phyloP scores from a whole-genome alignment of 53 echinoderm and acorn worm species.

The Holothuria scabra region DNA sequence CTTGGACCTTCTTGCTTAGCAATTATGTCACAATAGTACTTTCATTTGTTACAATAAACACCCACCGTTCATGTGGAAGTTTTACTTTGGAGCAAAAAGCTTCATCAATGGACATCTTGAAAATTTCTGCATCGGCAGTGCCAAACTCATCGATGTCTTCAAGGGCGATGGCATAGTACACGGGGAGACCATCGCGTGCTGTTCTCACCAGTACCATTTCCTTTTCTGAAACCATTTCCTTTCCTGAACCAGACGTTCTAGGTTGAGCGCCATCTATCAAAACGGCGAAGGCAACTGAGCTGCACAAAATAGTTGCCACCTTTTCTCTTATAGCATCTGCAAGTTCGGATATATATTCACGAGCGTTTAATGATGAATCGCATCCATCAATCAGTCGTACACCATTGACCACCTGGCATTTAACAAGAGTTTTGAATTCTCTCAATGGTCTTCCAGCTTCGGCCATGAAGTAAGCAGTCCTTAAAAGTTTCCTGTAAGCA shows the following conservation, averaged over 20 bases:
- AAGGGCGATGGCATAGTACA: constrained; percentile 54
- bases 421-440: constrained; percentile 49
- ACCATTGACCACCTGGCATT: constrained; percentile 60
- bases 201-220: constrained; percentile 61
- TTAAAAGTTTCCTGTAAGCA: constrained; percentile 47
- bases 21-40: too few species aligned
- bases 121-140: constrained; percentile 62
- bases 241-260: not conserved
- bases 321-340: constrained; percentile 61
- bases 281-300: constrained; percentile 48
- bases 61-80: constrained; percentile 18
- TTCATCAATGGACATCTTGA: constrained; percentile 53
- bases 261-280: constrained; percentile 65
- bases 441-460: constrained; percentile 40
- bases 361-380: constrained; percentile 15
- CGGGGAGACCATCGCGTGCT: constrained; percentile 49
- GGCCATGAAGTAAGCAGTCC: constrained; percentile 41
- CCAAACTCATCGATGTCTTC: constrained; percentile 64
- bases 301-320: constrained; percentile 32
- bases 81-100: constrained; percentile 46
- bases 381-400: constrained; percentile 54
- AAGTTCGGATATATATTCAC: constrained; percentile 45
- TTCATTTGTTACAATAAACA: too few species aligned
- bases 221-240: constrained; percentile 59
- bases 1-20: too few species aligned